These are phyloP conservation scores for Cichladusa arquata DNA, from an alignment of 2,113 vertebrate species.

Conservation along the genomic window DNA sequence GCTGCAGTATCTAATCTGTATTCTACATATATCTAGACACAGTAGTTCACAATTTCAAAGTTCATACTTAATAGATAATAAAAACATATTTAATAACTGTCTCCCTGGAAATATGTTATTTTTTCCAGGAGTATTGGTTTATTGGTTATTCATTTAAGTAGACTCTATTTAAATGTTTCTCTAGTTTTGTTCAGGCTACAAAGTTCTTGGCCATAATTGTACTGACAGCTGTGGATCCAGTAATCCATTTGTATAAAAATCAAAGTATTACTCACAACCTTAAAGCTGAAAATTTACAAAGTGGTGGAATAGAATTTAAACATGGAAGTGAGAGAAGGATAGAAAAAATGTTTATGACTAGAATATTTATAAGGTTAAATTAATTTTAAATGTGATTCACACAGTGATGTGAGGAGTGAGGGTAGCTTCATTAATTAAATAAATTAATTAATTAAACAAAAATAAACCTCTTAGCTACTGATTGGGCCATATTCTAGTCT, in stretches of 20 bases:
- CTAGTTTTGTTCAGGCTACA: not conserved
- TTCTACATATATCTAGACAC: not conserved
- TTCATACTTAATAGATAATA: not conserved
- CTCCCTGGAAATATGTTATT: not conserved
- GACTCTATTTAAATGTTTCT: not conserved
- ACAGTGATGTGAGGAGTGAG: not conserved
- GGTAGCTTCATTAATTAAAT: not conserved
- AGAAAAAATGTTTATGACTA: not conserved
- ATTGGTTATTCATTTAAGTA: not conserved
- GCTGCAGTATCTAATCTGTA: not conserved
- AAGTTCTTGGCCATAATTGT: not conserved
- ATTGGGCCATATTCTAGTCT: not conserved
- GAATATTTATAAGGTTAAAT: not conserved
- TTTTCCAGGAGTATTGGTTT: not conserved
- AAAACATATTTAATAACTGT: not conserved
- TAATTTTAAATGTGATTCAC: not conserved
- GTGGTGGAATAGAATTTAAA: not conserved
- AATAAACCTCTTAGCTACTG: not conserved
- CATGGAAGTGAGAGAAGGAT: not conserved
- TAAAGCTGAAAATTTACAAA: not conserved
- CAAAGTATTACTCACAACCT: not conserved
- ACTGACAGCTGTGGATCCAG: constrained; percentile 16
- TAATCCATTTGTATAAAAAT: constrained; percentile 39
- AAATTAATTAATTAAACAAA: not conserved
- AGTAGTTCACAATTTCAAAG: not conserved